Evolutionary conservation across 2,113 vertebrate genomes (phyloP).

Genomic region (Lasiurus cinereus): DNA sequence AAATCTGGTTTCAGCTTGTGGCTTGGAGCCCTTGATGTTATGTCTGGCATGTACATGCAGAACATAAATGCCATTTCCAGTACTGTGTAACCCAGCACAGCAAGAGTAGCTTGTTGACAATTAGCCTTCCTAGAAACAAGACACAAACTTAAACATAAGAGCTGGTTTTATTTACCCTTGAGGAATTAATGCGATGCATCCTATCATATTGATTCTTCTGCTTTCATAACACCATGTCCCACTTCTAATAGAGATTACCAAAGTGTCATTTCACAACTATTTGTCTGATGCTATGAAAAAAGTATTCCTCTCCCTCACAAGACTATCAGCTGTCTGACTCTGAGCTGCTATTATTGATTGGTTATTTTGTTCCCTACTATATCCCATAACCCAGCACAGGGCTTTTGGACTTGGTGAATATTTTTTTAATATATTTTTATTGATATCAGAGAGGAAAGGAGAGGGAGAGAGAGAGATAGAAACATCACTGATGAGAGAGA

Average conservation of each 20-base stretch:
- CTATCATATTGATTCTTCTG: neutral
- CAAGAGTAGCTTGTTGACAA: neutral
- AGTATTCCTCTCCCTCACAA: neutral
- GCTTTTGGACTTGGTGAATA: neutral
- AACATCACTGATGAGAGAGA: no score
- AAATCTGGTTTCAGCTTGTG: constrained; percentile 58
- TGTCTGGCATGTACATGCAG: constrained; percentile 30
- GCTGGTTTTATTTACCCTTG: neutral
- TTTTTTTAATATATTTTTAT: no score
- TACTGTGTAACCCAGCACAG: neutral
- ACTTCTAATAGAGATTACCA: neutral
- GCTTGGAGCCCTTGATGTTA: constrained; percentile 53
- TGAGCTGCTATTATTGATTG: neutral
- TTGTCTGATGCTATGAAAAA: neutral
- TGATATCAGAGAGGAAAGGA: no score
- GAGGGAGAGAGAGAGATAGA: no score
- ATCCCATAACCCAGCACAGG: neutral
- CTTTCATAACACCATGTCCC: neutral
- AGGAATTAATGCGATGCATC: neutral
- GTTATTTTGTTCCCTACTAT: neutral
- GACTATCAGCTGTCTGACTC: neutral
- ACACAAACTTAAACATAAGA: neutral
- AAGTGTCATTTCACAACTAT: constrained; percentile 50
- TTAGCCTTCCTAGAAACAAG: constrained; percentile 21
- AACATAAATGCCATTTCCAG: constrained; percentile 57